Evolutionary conservation across 2,797 vertebrate genomes (phyloP), one percentile per base, ranked within the genome.

Genomic region (Sebastes vulpes): DNA sequence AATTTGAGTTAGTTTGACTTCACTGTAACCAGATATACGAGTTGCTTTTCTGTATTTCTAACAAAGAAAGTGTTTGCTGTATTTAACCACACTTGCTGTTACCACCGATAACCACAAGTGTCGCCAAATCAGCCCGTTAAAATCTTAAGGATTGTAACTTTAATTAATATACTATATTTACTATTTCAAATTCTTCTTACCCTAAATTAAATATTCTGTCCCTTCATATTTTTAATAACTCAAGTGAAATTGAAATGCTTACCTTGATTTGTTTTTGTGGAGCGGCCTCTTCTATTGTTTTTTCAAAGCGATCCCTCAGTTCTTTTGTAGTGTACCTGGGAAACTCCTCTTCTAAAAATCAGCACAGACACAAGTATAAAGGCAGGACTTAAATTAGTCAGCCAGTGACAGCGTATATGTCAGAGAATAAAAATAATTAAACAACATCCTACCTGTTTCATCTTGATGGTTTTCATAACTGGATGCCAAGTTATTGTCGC

Each of bases 221-320:
- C 4, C 10, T 21, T 58, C 9, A 59, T 25, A 5, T 53, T 11
- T 61, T 31, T 2, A 56, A 50, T 28, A 21, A 14, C 2, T 65
- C 2, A 64, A 61, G 3, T 58, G 5, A 79, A 71, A 58, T 21
- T 11, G n/a, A 75, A 72, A 74, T 26, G 3, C 77, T 89, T 95
- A 99, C 99, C 97, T 98, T 99, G 59, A 97, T 90, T 90, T 95
- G 94, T 92, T 98, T 99, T 81, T 95, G 94, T 84, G 97, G 83
- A 28, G 92, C 87, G 67, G 94, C 92, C 73, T 96, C 96, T 75
- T 97, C 97, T 85, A 96, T 96, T 84, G 97, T 96, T 94, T 94
- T 98, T 93, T 99, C 99, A 96, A 98, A 99, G 56, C 94, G 98
- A 86, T 97, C 91, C 82, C 97, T 98, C 92, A 99, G 96, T 91